A percentile compares a stretch with the other conserved stretches of the same genome.
Evolutionary conservation across 1,140 invertebrate genomes (phyloP).

Genomic region (Elymnias hypermnestra): DNA sequence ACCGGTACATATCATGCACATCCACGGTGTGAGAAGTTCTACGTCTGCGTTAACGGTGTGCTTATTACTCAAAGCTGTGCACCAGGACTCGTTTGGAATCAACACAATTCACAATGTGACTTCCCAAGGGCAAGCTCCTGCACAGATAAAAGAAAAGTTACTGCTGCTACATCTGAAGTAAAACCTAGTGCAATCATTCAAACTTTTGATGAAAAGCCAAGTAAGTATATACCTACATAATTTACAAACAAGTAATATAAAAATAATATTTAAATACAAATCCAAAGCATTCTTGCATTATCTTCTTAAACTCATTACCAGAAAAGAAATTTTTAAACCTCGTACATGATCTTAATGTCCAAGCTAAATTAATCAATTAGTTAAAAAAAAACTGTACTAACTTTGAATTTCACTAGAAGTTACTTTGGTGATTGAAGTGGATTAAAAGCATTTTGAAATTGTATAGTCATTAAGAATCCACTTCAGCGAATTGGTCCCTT

Average conservation of each 20-base stretch:
- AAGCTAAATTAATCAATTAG: no score
- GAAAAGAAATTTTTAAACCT: no score
- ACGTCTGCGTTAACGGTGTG: conserved; percentile 82
- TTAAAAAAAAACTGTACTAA: no score
- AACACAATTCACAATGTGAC: conserved; percentile 81
- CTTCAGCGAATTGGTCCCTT: conserved; percentile 88
- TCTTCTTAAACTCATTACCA: no score
- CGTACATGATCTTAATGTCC: no score
- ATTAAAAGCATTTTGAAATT: no score
- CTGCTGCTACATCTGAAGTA: conserved; percentile 31
- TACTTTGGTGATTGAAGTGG: no score
- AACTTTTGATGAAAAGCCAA: conserved; percentile 29
- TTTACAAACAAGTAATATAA: no score
- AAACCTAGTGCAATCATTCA: conserved; percentile 34
- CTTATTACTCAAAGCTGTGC: conserved; percentile 81
- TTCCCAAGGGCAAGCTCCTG: conserved; percentile 60
- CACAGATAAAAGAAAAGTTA: conserved; percentile 41
- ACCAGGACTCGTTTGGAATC: conserved; percentile 82
- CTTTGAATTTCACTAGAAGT: no score
- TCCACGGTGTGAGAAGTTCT: conserved; percentile 80
- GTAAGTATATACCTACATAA: conserved; percentile 31
- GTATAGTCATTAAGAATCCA: conserved; percentile 87
- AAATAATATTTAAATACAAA: no score
- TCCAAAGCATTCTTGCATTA: no score
- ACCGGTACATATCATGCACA: conserved; percentile 79